phyloP scores from a whole-genome alignment of 2,888 invertebrate species.

The Mythimna lalbum region DNA sequence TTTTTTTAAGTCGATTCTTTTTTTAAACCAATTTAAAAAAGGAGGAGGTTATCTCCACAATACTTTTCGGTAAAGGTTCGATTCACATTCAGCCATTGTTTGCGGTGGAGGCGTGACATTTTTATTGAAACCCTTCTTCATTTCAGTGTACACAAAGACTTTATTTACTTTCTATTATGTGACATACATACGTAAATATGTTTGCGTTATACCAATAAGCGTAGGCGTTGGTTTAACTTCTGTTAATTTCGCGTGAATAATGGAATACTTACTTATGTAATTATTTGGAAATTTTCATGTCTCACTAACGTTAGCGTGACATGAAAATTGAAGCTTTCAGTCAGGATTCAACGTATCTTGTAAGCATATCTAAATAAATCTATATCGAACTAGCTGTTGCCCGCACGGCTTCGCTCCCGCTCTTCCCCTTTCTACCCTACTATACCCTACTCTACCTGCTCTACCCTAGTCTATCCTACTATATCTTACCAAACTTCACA shows the following conservation, averaged over 20 bases:
- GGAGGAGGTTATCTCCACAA: neutral
- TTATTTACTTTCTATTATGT: conserved; percentile 46
- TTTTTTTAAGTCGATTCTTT: too few species aligned
- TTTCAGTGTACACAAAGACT: conserved; percentile 26
- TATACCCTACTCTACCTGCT: too few species aligned
- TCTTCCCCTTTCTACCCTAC: too few species aligned
- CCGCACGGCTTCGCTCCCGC: too few species aligned
- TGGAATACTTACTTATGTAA: neutral
- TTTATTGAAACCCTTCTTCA: conserved; percentile 44
- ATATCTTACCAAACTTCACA: too few species aligned
- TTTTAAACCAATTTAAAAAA: too few species aligned
- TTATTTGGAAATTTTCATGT: neutral
- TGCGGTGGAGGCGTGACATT: conserved; percentile 28
- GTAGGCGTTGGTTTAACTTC: neutral
- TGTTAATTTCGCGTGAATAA: neutral
- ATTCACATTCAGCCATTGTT: conserved; percentile 32
- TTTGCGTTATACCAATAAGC: neutral
- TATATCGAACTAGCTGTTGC: too few species aligned
- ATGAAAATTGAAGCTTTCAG: too few species aligned
- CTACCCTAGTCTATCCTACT: too few species aligned
- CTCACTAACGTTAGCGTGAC: too few species aligned
- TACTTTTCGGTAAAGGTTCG: conserved; percentile 10
- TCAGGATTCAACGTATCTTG: too few species aligned
- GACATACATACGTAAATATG: neutral
- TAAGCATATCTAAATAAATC: too few species aligned